These are phyloP conservation scores for Tetragonula clypearis DNA, from an alignment of 1,140 invertebrate genomes.

Conservation along the genomic window DNA sequence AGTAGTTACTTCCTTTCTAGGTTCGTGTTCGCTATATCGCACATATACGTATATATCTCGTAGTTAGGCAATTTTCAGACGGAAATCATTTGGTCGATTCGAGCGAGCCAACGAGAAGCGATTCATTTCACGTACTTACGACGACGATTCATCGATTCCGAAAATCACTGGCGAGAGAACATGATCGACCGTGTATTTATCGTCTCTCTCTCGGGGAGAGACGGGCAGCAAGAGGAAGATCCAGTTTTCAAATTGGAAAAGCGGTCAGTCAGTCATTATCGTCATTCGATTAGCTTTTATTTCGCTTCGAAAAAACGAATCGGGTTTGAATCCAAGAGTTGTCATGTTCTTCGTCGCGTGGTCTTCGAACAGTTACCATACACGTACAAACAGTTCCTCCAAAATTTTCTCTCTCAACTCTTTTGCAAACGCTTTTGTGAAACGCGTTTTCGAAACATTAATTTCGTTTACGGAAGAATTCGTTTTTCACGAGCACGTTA, in stretches of 20 bases:
- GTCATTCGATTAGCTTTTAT: background rate
- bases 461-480: background rate
- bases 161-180: background rate
- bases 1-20: slow-evolving; percentile 10
- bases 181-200: background rate
- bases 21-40: slow-evolving; percentile 5
- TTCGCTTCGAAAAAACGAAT: background rate
- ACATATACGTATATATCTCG: background rate
- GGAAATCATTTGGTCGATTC: background rate
- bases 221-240: too few relatives aligned
- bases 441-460: background rate
- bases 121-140: slow-evolving; percentile 21
- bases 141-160: slow-evolving; percentile 1
- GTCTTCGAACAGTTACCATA: slow-evolving; percentile 36
- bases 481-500: background rate
- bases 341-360: background rate
- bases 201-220: too few relatives aligned
- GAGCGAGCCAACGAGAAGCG: background rate
- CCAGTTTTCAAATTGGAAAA: too few relatives aligned
- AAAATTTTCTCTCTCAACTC: background rate
- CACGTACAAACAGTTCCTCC: slow-evolving; percentile 45
- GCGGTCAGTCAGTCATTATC: background rate
- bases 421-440: too few relatives aligned
- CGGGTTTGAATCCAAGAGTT: too few relatives aligned
- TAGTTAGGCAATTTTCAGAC: slow-evolving; percentile 37